Base-by-base conservation (phyloP, 2,888 invertebrate species). In the Chrysolina americana region DNA sequence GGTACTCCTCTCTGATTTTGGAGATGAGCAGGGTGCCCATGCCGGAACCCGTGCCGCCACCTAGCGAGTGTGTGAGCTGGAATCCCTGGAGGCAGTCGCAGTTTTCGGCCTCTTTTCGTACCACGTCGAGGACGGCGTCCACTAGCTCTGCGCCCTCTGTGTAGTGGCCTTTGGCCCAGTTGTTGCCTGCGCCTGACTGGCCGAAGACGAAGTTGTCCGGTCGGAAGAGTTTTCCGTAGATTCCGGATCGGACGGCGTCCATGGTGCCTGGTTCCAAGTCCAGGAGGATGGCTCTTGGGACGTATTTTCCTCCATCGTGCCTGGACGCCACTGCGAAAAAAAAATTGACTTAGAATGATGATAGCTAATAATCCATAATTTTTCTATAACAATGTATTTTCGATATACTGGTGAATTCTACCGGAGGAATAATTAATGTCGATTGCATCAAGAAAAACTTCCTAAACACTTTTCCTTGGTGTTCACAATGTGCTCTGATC, bases 101-200 rank as follows among this genome's bases (percentile, higher is more conserved):
- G 90, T 96, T 92, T 90, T 98, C 96, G 86, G 94, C 95, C 87
- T 96, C 95, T 87, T 95, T 95, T 79, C 96, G 91, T 23, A 95
- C 95, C 44, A 95, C 95, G 87, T 95, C 95, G 81, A 95, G 89
- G 1, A 95, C 95, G 56, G 96, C 93, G 89, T 95, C 97, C 85
- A 92, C 96, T 86, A 93, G 91, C 88, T 93, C 96, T 81, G 92
- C 96, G 71, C 96, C 97, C 89, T 97, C 97, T 21, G 97, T 97
- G 89, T 97, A 97, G 85, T 97, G 96, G n/a, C 97, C 87, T 91
- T 93, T 84, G 80, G 96, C 96, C 96, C 96, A 96, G 88, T 96
- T 96, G 89, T 96, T 96, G 65, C 96, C 96, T 56, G 92, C 92
- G 28, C 93, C 92, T 21, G 90, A 90, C 84, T 89, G 89, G 3